A percentile compares a stretch with the other conserved stretches of the same genome.
Evolutionary conservation across 2,888 invertebrate genomes (phyloP).

Genomic region (Drosophila bunnanda): DNA sequence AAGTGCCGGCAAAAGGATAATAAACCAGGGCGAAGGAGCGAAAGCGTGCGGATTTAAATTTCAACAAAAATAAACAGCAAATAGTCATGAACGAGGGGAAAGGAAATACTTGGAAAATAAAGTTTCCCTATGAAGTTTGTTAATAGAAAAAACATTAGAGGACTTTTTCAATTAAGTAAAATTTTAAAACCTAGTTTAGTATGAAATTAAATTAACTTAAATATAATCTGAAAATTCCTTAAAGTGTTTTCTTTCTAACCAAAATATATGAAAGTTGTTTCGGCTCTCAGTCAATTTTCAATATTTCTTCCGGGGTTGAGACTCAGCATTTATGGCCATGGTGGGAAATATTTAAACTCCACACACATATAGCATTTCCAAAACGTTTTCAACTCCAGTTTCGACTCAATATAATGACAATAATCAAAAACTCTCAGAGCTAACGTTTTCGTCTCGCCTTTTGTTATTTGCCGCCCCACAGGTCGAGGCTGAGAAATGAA

Average conservation of each 20-base stretch:
- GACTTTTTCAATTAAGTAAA: background rate
- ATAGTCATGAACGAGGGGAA: conserved; percentile 48
- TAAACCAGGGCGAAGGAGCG: conserved; percentile 58
- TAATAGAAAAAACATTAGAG: background rate
- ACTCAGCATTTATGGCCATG: conserved; percentile 41
- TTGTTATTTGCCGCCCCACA: conserved; percentile 71
- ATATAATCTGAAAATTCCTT: too few species aligned
- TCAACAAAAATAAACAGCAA: conserved; percentile 74
- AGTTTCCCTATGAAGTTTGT: background rate
- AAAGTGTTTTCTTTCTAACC: background rate
- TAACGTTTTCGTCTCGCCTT: conserved; percentile 61
- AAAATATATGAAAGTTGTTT: background rate
- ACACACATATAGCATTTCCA: conserved; percentile 36
- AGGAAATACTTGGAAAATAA: background rate
- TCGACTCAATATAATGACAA: conserved; percentile 73
- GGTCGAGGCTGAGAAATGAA: conserved; percentile 65
- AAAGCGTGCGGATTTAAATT: conserved; percentile 79
- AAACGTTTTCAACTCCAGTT: conserved; percentile 57
- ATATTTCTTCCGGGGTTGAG: conserved; percentile 15
- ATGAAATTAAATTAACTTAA: too few species aligned
- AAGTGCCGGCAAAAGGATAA: conserved; percentile 80
- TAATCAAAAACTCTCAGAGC: conserved; percentile 80
- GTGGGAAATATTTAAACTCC: conserved; percentile 63
- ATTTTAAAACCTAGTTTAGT: too few species aligned
- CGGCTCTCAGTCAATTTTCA: background rate